Base-by-base conservation (phyloP, 2,113 vertebrate species). In the Hyla sarda region DNA sequence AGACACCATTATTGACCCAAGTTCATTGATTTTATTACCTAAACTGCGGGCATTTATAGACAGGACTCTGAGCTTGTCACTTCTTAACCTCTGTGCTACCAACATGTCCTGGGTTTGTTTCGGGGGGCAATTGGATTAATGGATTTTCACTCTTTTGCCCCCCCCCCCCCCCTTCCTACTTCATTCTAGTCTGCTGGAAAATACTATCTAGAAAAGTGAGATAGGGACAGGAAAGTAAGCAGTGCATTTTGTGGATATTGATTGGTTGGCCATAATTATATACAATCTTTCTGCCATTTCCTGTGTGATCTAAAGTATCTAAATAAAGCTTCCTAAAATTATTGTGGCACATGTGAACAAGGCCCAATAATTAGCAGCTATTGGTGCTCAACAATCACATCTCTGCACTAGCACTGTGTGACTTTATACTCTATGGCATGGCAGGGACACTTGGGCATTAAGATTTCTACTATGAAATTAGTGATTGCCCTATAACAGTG, bases 321-420 rank as follows among this genome's bases (percentile, higher is more conserved):
- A 71, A 71, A 71, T 23, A 71, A 71, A 23, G 67, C 67, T 23
- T 71, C 32, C 37, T 11, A 34, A 71, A 71, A 71, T 71, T 41
- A 41, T 11, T 12, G 34, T 5, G 19, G 67, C 17, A 71, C 37
- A 71, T 71, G 32, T 8, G 32, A 30, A 71, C 34, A 71, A 23
- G 67, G 67, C 34, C 67, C 19, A 12, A 71, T 23, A 41, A 71
- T 71, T 71, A 71, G 32, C 32, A 71, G 28, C 34, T 71, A 37
- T 71, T 21, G 32, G 67, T 30, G 9, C 21, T 41, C 32, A 11
- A 71, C 67, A 41, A 37, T 37, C 67, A 41, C 32, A 41, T 71
- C 19, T 1, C 13, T 69, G 28, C n/a, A 69, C 30, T 9, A 3
- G 32, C 12, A 21, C 5, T 3, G 9, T 41, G 34, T 71, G 67